phyloP scores from a whole-genome alignment of 2,888 invertebrate species.

The Elmis aenea region DNA sequence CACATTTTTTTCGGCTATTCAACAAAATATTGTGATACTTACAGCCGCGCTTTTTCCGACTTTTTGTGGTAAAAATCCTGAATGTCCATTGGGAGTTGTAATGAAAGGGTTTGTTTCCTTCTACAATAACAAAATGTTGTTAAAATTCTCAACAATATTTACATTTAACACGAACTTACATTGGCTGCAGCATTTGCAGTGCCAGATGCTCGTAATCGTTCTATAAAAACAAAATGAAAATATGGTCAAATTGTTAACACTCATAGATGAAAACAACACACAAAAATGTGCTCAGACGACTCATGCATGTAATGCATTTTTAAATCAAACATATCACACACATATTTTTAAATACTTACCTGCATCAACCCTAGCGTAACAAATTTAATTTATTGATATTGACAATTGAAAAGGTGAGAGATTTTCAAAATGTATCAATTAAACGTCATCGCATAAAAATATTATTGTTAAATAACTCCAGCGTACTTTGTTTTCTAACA shows the following conservation, averaged over 20 bases:
- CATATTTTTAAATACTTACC: too few relatives aligned
- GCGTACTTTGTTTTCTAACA: too few relatives aligned
- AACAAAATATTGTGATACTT: constrained; percentile 26
- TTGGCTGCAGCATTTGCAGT: constrained; percentile 48
- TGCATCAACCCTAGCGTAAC: too few relatives aligned
- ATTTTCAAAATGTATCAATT: too few relatives aligned
- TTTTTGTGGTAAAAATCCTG: constrained; percentile 90
- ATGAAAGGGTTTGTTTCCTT: constrained; percentile 78
- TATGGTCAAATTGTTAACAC: background rate
- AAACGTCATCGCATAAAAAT: too few relatives aligned
- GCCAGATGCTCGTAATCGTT: constrained; percentile 56
- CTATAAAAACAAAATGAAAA: constrained; percentile 42
- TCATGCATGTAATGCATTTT: too few relatives aligned
- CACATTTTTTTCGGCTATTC: too few relatives aligned
- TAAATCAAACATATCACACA: too few relatives aligned
- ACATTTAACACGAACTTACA: constrained; percentile 40
- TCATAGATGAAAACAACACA: background rate
- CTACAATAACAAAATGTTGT: constrained; percentile 39
- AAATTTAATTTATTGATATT: too few relatives aligned
- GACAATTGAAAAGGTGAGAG: too few relatives aligned
- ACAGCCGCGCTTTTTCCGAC: constrained; percentile 66
- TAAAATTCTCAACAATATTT: constrained; percentile 4
- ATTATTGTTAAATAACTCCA: too few relatives aligned
- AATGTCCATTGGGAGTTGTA: constrained; percentile 83
- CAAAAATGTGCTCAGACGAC: too few relatives aligned